Base-by-base conservation (phyloP, 1,140 invertebrate species). In the Dinothrombium tinctorium region DNA sequence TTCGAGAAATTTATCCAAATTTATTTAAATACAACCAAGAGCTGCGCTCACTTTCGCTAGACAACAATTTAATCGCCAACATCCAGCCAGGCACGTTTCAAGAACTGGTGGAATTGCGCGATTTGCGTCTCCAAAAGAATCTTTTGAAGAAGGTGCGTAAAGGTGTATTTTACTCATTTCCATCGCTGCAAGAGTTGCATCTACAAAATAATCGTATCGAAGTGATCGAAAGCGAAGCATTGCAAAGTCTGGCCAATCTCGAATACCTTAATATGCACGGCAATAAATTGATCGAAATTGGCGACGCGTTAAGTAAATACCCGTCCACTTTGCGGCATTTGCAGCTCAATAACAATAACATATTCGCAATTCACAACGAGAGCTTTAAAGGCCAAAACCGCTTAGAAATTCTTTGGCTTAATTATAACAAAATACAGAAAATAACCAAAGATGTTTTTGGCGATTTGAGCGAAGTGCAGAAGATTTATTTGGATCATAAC, bases 81-180 rank as follows among this genome's bases (percentile, higher is more conserved):
- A 58, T 95, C 37, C 68, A 77, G 50, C 69, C 72, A 7, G 74
- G 74, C 19, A 72, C 76, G 46, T 87, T 89, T 55, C 60, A 71
- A 43, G 73, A 72, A 52, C 62, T 76, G 39, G 45, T 48, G 17
- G 69, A 71, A 46, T 56, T 87, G 28, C 66, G 71, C 36, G 80
- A 86, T 62, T 69, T 87, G n/a, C 64, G 80, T 29, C 58, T 87
- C 25, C 78, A 86, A 50, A 77, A 81, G 39, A 89, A 89, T 64
- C 68, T 69, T 49, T 66, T 87, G 39, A 63, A 59, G 35, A 65
- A 68, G 33, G 73, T 89, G 44, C 67, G 69, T 19, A 67, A 72
- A 33, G 74, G 74, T 2, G 72, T 83, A 3, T 82, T 89, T 49
- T 72, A 75, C 41, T 72, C 76, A 0, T 55, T 86, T 17, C 73